Base-by-base conservation (phyloP, 1,140 invertebrate species). In the Hetaerina americana region DNA sequence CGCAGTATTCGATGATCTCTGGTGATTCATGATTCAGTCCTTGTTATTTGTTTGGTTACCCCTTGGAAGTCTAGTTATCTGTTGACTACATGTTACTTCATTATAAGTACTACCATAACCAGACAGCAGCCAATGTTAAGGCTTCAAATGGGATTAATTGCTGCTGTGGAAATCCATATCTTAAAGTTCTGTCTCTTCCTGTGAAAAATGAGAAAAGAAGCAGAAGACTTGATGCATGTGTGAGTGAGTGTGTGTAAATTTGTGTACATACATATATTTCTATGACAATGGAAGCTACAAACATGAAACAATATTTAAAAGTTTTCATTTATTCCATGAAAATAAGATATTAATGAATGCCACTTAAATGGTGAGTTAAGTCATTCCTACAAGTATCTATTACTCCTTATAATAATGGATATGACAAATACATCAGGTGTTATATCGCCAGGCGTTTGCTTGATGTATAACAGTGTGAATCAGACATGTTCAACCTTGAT, bases 1-100 rank as follows among this genome's bases (percentile, higher is more conserved):
- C 26, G 67, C 67, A 68, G 67, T 68, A 15, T 68, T 68, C 26
- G 67, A 68, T 68, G 67, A 68, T 68, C 27, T 68, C 1, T 68
- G 67, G 67, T 68, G 40, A 57, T 10, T 57, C 15, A 57, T n/a
- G 22, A 57, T 57, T 18, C 10, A 2, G 10, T 57, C 10, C 15
- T 57, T n/a, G 22, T 1, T n/a, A 5, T 57, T 10, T n/a, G 15
- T 12, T 5, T n/a, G 15, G 22, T 10, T n/a, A 3, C 15, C 40
- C 3, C 15, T 57, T 57, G 40, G 22, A 57, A 57, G 40, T n/a
- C 40, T 57, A 57, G 40, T 57, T 57, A 57, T 12, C 2, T 18
- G 40, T 40, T 40, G 31, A 40, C 31, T 40, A 57, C 10, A 57
- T 57, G 10, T 57, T 57, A 57, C 15, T 57, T 57, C 18, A 40